Base-by-base conservation (phyloP, 30 jellyfish, hydroid and myxozoan genomes). In the Aurelia aurita region DNA sequence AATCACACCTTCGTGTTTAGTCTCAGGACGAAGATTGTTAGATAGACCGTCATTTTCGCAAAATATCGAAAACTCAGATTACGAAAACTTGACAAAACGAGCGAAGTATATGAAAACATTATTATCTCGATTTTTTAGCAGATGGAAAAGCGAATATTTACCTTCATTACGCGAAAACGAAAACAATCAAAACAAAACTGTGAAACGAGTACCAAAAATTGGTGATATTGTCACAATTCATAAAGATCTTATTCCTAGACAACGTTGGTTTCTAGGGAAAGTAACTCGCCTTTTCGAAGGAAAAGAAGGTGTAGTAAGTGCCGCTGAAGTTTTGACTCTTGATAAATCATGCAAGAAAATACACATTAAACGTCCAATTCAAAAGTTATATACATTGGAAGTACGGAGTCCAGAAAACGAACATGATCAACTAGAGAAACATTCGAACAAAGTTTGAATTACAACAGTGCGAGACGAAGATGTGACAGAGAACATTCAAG, bases 1-100 rank as follows among this genome's bases (percentile, higher is more conserved):
- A 18, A 32, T 77, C 8, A 77, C 96, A 26, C 91, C 96, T 0
- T 87, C 79, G 3, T 90, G 70, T 61, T 29, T 85, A 44, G 34
- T 72, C 26, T 61, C 21, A 31, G 90, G 95, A 25, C 45, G 87
- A 55, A n/a, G 23, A 22, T 55, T 22, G 27, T 18, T 18, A 0
- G 65, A 43, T 0, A 44, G 20, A 69, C 47, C 51, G 3, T 20
- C 22, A 14, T 27, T 46, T 74, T 74, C 34, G 73, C 75, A 4
- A 72, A 74, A 27, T 44, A 45, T 14, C 25, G 18, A 27, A 54
- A 18, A 22, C 46, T 54, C 31, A 21, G 44, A 21, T 22, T 49
- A 18, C 39, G 20, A 21, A 72, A 55, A 23, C 15, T 49, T 47
- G 32, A 49, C 74, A 25, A 27, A 55, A 2, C 67, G 82, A 16